phyloP scores from a whole-genome alignment of 1,140 invertebrate genomes.

The Ephestia elutella region DNA sequence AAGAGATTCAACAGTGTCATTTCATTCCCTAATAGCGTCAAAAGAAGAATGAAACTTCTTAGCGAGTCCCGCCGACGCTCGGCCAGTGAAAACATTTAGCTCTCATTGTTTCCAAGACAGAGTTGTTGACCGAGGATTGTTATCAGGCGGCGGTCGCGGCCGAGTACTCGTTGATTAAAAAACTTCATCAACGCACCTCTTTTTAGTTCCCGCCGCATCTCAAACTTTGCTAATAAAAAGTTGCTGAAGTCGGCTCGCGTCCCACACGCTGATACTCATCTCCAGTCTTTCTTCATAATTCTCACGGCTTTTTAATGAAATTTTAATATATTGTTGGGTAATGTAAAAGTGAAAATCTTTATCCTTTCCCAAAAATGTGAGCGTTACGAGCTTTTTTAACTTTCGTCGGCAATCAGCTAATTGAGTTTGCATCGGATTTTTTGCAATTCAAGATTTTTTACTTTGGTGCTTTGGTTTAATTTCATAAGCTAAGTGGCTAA shows the following conservation, averaged over 20 bases:
- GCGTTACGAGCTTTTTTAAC: too few species aligned
- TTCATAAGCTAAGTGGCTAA: too few species aligned
- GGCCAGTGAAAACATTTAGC: not conserved
- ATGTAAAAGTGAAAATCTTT: too few species aligned
- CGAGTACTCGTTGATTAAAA: conserved; percentile 18
- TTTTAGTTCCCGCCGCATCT: conserved; percentile 14
- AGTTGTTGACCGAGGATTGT: not conserved
- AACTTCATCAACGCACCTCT: conserved; percentile 23
- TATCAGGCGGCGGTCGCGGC: not conserved
- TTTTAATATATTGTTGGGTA: not conserved
- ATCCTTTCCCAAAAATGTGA: not conserved
- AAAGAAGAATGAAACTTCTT: not conserved
- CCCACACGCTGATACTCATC: conserved; percentile 3
- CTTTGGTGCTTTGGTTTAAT: too few species aligned
- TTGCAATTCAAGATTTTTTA: too few species aligned
- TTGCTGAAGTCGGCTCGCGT: conserved; percentile 9
- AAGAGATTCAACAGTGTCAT: too few species aligned
- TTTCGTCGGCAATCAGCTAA: not conserved
- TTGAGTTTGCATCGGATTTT: not conserved
- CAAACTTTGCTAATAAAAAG: conserved; percentile 22
- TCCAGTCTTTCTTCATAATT: not conserved
- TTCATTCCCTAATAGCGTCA: not conserved
- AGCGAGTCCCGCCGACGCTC: not conserved
- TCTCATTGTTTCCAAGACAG: not conserved
- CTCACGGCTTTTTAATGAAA: not conserved